Conservation (phyloP, 2,113 vertebrate genomes). For the Solea senegalensis region DNA sequence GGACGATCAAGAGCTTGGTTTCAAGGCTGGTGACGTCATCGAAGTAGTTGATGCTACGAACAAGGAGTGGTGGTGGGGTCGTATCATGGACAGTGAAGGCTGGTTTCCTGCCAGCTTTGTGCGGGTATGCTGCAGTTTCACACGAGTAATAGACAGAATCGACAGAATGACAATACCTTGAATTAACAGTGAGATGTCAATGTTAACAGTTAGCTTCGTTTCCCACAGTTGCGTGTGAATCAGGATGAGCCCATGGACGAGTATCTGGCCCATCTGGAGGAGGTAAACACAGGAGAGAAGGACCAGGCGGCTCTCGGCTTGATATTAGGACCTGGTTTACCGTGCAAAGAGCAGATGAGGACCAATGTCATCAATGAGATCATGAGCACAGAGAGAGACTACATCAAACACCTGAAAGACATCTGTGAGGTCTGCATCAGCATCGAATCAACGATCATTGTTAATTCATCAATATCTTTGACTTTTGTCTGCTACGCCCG, state of each 20-base stretch:
- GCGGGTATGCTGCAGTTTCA: slow-evolving; percentile 81
- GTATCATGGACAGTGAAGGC: slow-evolving; percentile 91
- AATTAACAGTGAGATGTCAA: no score
- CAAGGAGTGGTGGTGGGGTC: slow-evolving; percentile 99
- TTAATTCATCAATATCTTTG: background rate
- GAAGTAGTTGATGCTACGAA: slow-evolving; percentile 96
- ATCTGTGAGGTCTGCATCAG: slow-evolving; percentile 91
- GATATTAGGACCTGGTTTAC: slow-evolving; percentile 84
- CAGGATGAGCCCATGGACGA: slow-evolving; percentile 94
- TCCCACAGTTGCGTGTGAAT: slow-evolving; percentile 91
- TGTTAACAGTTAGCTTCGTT: background rate
- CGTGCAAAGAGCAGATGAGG: slow-evolving; percentile 95
- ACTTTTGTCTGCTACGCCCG: no score
- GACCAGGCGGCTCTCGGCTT: slow-evolving; percentile 69
- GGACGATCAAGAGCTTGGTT: slow-evolving; percentile 97
- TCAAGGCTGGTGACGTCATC: slow-evolving; percentile 94
- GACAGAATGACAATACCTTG: no score
- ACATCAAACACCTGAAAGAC: slow-evolving; percentile 98
- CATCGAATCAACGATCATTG: no score
- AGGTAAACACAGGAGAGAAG: slow-evolving; percentile 75
- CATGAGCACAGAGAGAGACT: slow-evolving; percentile 95
- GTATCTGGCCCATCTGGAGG: slow-evolving; percentile 81
- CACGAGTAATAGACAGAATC: background rate
- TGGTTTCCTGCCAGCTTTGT: slow-evolving; percentile 98
- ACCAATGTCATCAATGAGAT: slow-evolving; percentile 97